Percentiles rank a stretch among this genome's conserved stretches.
These are phyloP conservation scores for Carassius auratus DNA, from an alignment of 2,113 vertebrate species.

Conservation along the genomic window DNA sequence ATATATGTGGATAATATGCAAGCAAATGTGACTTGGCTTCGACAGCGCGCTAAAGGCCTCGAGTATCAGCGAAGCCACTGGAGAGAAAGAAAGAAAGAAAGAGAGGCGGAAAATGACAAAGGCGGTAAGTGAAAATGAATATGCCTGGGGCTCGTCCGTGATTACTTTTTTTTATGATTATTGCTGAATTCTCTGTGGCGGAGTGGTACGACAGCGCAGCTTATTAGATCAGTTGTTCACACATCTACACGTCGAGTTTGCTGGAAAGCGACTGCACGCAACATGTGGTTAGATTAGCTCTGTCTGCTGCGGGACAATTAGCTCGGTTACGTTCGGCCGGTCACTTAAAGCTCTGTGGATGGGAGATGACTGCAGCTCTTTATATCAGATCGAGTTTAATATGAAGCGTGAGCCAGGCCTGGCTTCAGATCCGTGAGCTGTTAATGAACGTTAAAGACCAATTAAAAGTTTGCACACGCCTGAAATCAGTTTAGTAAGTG, in stretches of 20 bases:
- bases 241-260: conserved; percentile 39
- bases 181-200: conserved; percentile 61
- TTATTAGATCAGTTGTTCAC: conserved; percentile 58
- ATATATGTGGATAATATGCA: conserved; percentile 36
- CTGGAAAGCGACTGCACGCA: background rate
- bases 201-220: conserved; percentile 67
- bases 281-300: conserved; percentile 47
- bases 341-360: conserved; percentile 17
- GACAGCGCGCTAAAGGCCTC: conserved; percentile 14
- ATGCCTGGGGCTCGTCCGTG: conserved; percentile 67
- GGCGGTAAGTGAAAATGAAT: conserved; percentile 71
- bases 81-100: conserved; percentile 10
- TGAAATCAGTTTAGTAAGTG: background rate
- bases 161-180: conserved; percentile 73
- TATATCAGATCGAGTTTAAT: background rate
- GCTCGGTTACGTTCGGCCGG: conserved; percentile 35
- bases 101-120: conserved; percentile 30
- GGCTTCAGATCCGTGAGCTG: background rate
- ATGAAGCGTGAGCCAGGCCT: background rate
- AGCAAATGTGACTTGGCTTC: conserved; percentile 44
- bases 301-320: conserved; percentile 46
- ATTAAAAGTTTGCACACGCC: background rate
- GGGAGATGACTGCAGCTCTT: conserved; percentile 9
- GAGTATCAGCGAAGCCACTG: background rate
- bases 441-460: background rate